Base-by-base conservation (phyloP, 2,113 vertebrate species). In the Chitala chitala region DNA sequence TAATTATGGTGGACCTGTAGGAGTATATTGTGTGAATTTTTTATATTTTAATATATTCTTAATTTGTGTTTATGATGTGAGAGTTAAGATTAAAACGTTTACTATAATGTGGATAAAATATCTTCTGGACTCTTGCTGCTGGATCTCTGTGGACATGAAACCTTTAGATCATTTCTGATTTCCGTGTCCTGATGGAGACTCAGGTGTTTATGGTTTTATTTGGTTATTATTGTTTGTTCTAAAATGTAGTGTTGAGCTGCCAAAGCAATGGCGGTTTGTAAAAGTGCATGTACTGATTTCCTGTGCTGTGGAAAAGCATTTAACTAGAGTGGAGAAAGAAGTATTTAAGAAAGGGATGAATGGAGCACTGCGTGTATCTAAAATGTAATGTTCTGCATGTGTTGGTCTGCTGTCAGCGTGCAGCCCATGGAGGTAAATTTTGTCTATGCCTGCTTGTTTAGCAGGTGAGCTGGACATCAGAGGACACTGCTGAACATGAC, bases 401-500 rank as follows among this genome's bases (percentile, higher is more conserved):
- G 31, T 17, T n/a, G 33, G 58, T 17, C 31, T 38, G 31, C 12
- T 46, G 58, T 8, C 33, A 3, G 13, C 15, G 15, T 51, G 29
- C 2, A 1, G 46, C 13, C 17, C 22, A 0, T 2, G 36, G 26
- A n/a, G 13, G 15, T 36, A 36, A 51, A 53, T 2, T 0, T 22
- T 7, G 29, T 29, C 53, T 59, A 55, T 81, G 80, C 80, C 84
- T 58, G 56, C 31, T 53, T 87, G 85, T 84, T 82, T 81, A 50
- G 20, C 86, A 98, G 96, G 92, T 91, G 89, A 86, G 88, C 79
- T 83, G 85, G 78, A 77, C 83, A 86, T 84, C 84, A 82, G 87
- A 88, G 79, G 92, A 91, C 44, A 31, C 17, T 8, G 44, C 56
- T 86, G 88, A 96, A 90, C 89, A 99, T 99, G 96, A 99, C 96